These are phyloP conservation scores for Scarus forsteni DNA, from an alignment of 2,797 vertebrate species.

Conservation along the genomic window DNA sequence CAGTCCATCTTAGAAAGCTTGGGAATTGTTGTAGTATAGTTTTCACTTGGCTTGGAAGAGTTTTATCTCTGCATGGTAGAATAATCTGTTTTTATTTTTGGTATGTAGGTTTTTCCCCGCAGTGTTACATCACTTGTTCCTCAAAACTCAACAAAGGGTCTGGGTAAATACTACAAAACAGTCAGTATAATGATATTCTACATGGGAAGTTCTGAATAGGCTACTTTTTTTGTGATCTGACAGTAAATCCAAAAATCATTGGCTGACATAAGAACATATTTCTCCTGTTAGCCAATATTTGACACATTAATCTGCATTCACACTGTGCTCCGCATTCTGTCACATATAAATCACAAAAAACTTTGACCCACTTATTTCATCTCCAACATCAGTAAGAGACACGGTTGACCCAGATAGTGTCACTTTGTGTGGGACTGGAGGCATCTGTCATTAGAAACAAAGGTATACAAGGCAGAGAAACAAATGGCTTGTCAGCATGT, in stretches of 20 bases:
- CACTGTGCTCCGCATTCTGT: conserved; percentile 10
- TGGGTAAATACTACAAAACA: no score
- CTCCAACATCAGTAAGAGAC: background rate
- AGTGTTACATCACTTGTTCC: no score
- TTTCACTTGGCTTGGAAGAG: no score
- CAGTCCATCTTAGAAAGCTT: no score
- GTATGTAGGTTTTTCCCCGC: no score
- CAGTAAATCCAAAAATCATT: conserved; percentile 7
- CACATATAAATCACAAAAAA: conserved; percentile 28
- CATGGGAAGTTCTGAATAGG: no score
- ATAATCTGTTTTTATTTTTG: no score
- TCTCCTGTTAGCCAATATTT: background rate
- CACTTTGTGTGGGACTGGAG: conserved; percentile 38
- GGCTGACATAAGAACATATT: conserved; percentile 28
- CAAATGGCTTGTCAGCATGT: conserved; percentile 63
- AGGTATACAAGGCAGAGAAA: conserved; percentile 34
- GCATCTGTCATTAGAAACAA: conserved; percentile 52
- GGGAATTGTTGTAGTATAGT: no score
- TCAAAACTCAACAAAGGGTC: no score
- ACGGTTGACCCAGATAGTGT: conserved; percentile 54
- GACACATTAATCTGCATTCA: conserved; percentile 11
- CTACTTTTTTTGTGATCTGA: background rate
- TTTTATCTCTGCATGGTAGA: no score
- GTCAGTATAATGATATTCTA: no score
- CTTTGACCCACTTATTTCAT: conserved; percentile 50